phyloP scores from a whole-genome alignment of 2,888 invertebrate genomes.

The Metacarcinus magister region DNA sequence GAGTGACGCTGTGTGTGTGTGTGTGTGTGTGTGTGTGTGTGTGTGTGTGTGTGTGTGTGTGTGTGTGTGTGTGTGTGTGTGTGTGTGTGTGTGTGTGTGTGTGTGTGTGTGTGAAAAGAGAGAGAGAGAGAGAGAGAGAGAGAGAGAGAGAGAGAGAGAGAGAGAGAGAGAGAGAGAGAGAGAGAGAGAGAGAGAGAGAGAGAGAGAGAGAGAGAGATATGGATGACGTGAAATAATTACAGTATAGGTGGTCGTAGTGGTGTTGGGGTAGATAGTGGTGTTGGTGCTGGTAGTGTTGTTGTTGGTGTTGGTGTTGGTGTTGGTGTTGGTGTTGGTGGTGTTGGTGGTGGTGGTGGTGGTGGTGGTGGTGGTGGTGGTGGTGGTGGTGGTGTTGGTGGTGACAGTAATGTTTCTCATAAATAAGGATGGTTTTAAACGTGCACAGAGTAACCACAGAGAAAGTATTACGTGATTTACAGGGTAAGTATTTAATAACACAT shows the following conservation, averaged over 20 bases:
- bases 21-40: slow-evolving; percentile 49
- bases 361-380: not conserved
- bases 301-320: too few species aligned
- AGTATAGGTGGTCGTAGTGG: too few species aligned
- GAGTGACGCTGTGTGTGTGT: slow-evolving; percentile 11
- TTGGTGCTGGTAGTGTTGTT: too few species aligned
- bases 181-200: slow-evolving; percentile 44
- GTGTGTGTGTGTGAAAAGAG: too few species aligned
- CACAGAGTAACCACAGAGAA: slow-evolving; percentile 6
- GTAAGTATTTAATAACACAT: not conserved
- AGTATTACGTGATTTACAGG: slow-evolving; percentile 39
- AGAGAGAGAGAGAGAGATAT: slow-evolving; percentile 29
- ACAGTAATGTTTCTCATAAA: not conserved
- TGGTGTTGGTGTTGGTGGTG: not conserved
- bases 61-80: slow-evolving; percentile 52
- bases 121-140: slow-evolving; percentile 13
- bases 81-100: not conserved
- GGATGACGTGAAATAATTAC: not conserved
- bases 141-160: slow-evolving; percentile 56
- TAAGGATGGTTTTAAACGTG: slow-evolving; percentile 20
- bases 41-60: slow-evolving; percentile 44
- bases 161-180: slow-evolving; percentile 64
- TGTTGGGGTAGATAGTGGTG: too few species aligned
- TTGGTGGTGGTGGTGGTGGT: not conserved
- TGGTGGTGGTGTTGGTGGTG: not conserved